Percentiles rank a stretch among this genome's conserved stretches.
Evolutionary conservation across 30 jellyfish, hydroid and myxozoan species (phyloP).

Genomic region (Aurelia aurita): DNA sequence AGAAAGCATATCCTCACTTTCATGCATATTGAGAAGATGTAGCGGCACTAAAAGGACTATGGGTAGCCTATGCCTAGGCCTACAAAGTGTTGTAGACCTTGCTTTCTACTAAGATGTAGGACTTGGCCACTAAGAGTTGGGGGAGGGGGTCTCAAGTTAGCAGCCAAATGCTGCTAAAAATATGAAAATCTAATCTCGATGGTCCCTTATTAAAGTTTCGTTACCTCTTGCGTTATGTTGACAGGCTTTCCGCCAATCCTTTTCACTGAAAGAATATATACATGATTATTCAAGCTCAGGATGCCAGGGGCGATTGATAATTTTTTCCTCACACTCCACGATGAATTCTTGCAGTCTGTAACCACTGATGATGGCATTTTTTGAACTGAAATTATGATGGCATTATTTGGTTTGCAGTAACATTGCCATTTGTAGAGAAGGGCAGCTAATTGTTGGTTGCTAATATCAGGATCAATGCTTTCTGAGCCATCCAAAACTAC

Average conservation of each 20-base stretch:
- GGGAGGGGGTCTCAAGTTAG: too few species aligned
- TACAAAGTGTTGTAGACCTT: too few species aligned
- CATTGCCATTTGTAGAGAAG: conserved; percentile 67
- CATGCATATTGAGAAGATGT: too few species aligned
- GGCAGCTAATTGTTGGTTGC: neutral
- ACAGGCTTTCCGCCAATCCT: conserved; percentile 29
- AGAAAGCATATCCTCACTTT: too few species aligned
- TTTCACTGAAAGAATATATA: conserved; percentile 20
- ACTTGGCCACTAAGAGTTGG: too few species aligned
- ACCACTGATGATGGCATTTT: too few species aligned
- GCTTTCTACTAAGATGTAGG: too few species aligned
- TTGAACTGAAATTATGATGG: neutral
- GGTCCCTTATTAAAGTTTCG: neutral
- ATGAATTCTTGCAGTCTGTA: conserved; percentile 14
- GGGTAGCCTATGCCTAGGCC: too few species aligned
- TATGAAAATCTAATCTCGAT: too few species aligned
- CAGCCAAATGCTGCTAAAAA: too few species aligned
- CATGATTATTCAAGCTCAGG: conserved; percentile 1
- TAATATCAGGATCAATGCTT: conserved; percentile 73
- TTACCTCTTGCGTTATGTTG: conserved; percentile 60
- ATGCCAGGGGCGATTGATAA: conserved; percentile 19
- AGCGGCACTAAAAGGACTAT: too few species aligned
- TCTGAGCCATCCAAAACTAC: conserved; percentile 64
- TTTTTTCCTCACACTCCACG: conserved; percentile 6
- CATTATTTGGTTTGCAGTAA: neutral